These are phyloP conservation scores for Orcinus orca DNA, from an alignment of 2,113 vertebrate genomes.

Conservation along the genomic window DNA sequence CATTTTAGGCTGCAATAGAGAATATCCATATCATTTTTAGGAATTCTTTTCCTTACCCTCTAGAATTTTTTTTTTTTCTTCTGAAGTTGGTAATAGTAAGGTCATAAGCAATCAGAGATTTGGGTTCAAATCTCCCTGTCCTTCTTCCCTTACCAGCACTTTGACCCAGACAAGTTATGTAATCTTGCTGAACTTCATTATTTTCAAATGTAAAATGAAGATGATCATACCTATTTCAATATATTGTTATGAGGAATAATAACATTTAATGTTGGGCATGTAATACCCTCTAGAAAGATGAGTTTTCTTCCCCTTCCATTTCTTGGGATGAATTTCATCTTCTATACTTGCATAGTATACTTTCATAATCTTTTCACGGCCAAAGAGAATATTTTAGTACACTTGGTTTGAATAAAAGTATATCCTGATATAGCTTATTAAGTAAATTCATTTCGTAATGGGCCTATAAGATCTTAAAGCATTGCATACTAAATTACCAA, in stretches of 20 bases:
- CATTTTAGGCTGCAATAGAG: neutral
- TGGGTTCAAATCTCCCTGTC: neutral
- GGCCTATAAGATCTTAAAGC: neutral
- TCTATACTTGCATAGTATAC: neutral
- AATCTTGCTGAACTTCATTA: neutral
- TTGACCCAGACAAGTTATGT: neutral
- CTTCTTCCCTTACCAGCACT: neutral
- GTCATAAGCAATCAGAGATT: neutral
- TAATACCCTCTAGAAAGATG: neutral
- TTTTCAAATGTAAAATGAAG: neutral
- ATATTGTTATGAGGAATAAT: neutral
- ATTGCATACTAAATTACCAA: neutral
- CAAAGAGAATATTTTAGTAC: neutral
- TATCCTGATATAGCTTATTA: neutral
- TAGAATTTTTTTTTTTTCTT: neutral
- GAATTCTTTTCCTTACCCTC: neutral
- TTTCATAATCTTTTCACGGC: neutral
- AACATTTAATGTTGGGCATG: neutral
- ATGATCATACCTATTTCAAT: neutral
- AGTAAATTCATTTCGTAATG: conserved; percentile 14
- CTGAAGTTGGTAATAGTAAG: neutral
- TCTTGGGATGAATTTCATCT: neutral
- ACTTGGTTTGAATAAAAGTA: neutral
- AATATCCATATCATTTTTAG: neutral
- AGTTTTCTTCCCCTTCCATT: neutral